These are phyloP conservation scores for Colletes latitarsis DNA, from an alignment of 1,140 invertebrate genomes.

Conservation along the genomic window DNA sequence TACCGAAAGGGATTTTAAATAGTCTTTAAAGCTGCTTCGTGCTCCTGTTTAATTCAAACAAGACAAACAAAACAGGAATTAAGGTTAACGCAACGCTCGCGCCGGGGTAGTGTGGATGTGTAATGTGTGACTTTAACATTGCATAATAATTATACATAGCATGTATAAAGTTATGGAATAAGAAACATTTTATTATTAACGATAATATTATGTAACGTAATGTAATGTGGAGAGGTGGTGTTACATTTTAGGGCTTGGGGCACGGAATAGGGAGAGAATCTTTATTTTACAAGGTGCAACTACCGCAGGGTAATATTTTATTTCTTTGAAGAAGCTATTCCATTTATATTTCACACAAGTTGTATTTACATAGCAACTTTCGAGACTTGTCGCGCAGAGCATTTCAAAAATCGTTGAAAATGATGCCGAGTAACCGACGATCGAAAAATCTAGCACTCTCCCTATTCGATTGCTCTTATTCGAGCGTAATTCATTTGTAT, in stretches of 20 bases:
- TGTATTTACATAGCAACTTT: conserved; percentile 9
- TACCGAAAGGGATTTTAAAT: conserved; percentile 39
- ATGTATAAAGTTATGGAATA: conserved; percentile 81
- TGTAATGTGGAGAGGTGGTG: conserved; percentile 73
- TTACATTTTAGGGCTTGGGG: conserved; percentile 75
- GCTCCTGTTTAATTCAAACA: conserved; percentile 57
- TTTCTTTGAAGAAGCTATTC: conserved; percentile 37
- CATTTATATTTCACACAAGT: conserved; percentile 36
- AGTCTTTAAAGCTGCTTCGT: conserved; percentile 56
- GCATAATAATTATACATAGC: conserved; percentile 82
- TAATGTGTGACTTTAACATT: conserved; percentile 77
- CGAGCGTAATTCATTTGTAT: conserved; percentile 58
- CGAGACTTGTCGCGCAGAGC: conserved; percentile 31
- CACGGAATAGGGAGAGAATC: conserved; percentile 67
- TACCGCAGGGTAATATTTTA: conserved; percentile 33
- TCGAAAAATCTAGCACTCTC: conserved; percentile 49
- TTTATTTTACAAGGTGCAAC: neutral
- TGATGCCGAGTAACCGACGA: conserved; percentile 4
- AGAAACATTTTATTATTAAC: conserved; percentile 80
- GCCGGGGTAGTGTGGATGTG: conserved; percentile 75
- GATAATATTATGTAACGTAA: conserved; percentile 78
- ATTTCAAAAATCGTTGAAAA: conserved; percentile 36
- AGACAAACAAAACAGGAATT: conserved; percentile 48
- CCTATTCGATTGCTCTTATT: conserved; percentile 60
- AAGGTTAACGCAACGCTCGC: conserved; percentile 71